Base-by-base conservation (phyloP, 2,888 invertebrate species). In the Euzophera pinguis region DNA sequence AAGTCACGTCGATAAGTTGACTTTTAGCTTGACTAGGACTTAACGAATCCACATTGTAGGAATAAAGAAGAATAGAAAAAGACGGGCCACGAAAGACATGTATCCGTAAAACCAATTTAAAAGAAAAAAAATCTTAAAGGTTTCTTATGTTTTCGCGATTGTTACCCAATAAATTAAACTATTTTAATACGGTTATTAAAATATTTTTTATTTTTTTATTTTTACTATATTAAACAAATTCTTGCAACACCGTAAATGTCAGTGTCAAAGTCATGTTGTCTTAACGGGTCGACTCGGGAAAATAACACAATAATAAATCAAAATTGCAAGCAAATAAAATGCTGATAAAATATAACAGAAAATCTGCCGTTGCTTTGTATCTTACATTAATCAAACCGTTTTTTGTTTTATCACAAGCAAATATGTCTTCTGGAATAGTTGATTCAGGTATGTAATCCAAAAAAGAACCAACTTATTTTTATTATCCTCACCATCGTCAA, bases 371-470 rank as follows among this genome's bases (percentile, higher is more conserved):
- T 43, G 58, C 83, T 1, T 52, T 84, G 13, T 86, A 76, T 65
- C 70, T 84, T 43, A 67, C 85, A 32, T 55, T 87, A 58, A 45
- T 86, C n/a, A 75, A 80, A 54, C 81, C 89, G 29, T 71, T 61
- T 59, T 69, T 81, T 22, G 67, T 75, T 32, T 50, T 73, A 38
- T 61, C 75, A 13, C 73, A 78, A 58, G 54, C 65, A 9, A 84
- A 78, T 55, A 87, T 87, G 82, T 79, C 84, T 54, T 75, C 82
- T 32, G 81, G 74, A 53, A 74, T 58, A 54, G 32, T 61, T 1
- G 81, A 83, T 51, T 77, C 83, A 49, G 86, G 88, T 87, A 64
- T 16, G 16, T 9, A 5, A 16, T n/a, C n/a, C n/a, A n/a, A 10
- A 5, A 34, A 34, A 5, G 8, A 4, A n/a, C 35, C n/a, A n/a